These are phyloP conservation scores for Hyles lineata DNA, from an alignment of 2,888 invertebrate species.

Conservation along the genomic window DNA sequence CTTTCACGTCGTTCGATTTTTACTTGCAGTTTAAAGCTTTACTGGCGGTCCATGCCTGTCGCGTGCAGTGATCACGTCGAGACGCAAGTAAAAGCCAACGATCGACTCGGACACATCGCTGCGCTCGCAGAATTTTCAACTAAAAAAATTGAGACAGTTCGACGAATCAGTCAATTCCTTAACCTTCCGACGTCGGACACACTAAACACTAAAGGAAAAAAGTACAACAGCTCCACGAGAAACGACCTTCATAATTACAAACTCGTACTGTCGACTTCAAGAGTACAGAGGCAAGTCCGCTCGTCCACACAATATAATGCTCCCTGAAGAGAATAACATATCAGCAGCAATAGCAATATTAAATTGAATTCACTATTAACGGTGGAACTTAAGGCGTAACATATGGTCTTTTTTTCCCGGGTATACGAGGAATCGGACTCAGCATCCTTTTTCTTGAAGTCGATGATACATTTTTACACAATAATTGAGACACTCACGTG, in stretches of 20 bases:
- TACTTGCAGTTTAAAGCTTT: slow-evolving; percentile 31
- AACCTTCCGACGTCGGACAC: slow-evolving; percentile 50
- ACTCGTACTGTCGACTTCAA: background rate
- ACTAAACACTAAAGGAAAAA: slow-evolving; percentile 54
- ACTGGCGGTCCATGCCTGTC: slow-evolving; percentile 22
- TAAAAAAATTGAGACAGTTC: slow-evolving; percentile 63
- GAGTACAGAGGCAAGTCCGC: background rate
- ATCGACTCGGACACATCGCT: slow-evolving; percentile 40
- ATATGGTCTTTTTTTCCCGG: background rate
- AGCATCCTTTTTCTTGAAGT: background rate
- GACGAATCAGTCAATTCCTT: slow-evolving; percentile 70
- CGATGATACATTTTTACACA: slow-evolving; percentile 47
- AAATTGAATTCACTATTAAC: background rate
- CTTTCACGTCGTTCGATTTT: slow-evolving; percentile 43
- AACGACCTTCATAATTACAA: slow-evolving; percentile 34
- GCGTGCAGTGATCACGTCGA: background rate
- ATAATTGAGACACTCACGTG: slow-evolving; percentile 47
- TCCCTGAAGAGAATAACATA: background rate
- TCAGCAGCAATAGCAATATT: background rate
- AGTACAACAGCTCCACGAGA: slow-evolving; percentile 57
- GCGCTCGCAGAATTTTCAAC: slow-evolving; percentile 47
- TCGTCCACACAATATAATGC: background rate
- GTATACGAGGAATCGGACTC: background rate
- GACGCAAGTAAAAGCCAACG: slow-evolving; percentile 40
- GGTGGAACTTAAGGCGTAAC: background rate